Percentiles rank a stretch among this genome's conserved stretches.
Conservation (phyloP, 2,113 vertebrate species). For the Eclectus roratus region DNA sequence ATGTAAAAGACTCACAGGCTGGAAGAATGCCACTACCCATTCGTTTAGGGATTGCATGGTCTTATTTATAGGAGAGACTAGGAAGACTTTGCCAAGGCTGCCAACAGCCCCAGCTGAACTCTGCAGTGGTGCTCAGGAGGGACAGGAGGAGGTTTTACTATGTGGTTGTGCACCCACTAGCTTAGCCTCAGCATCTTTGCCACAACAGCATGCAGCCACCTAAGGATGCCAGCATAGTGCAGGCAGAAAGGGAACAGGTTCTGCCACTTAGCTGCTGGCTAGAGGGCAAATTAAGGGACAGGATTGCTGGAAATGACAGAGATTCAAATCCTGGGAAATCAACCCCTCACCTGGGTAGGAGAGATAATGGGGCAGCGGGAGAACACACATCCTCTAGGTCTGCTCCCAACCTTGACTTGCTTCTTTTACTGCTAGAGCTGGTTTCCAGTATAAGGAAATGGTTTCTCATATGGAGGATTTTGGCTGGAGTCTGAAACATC, state of each 20-base stretch:
- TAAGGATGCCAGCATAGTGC: neutral
- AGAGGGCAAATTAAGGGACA: neutral
- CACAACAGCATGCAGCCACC: accelerated
- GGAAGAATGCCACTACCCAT: accelerated
- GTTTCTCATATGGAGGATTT: neutral
- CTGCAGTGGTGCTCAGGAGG: accelerated
- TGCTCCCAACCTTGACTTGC: neutral
- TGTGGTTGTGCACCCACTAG: accelerated
- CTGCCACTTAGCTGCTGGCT: neutral
- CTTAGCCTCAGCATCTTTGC: neutral
- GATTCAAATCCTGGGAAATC: neutral
- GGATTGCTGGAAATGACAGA: neutral
- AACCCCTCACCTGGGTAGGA: neutral
- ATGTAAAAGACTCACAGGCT: neutral
- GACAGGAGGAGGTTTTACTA: neutral
- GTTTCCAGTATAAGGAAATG: neutral
- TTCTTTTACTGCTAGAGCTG: neutral
- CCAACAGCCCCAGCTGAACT: neutral
- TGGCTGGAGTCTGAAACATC: neutral
- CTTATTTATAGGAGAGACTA: neutral
- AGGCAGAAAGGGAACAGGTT: neutral
- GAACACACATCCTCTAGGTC: neutral
- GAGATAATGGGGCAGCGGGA: neutral
- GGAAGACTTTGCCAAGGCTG: neutral
- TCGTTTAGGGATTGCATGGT: accelerated